phyloP scores from a whole-genome alignment of 2,888 invertebrate genomes.

The Eupeodes latifasciatus region DNA sequence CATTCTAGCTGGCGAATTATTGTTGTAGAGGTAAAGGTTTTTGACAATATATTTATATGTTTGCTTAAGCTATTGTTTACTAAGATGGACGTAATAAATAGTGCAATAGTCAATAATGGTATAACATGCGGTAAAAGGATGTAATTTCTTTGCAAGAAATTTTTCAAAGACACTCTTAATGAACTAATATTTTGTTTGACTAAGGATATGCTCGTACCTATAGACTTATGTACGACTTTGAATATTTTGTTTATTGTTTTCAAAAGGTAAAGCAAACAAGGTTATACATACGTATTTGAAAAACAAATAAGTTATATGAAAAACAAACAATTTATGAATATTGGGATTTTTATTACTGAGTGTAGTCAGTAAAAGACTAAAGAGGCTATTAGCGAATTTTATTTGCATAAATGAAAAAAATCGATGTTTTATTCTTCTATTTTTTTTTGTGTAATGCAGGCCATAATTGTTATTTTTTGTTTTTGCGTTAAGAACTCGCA shows the following conservation, averaged over 20 bases:
- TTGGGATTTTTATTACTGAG: background rate
- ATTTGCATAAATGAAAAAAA: background rate
- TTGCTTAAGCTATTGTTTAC: constrained; percentile 63
- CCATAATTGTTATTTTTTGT: background rate
- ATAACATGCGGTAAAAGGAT: constrained; percentile 67
- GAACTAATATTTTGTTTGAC: background rate
- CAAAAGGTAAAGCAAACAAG: too few relatives aligned
- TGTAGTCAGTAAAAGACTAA: constrained; percentile 24
- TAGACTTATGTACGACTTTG: too few relatives aligned
- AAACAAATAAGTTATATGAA: background rate
- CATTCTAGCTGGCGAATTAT: constrained; percentile 62
- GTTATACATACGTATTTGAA: too few relatives aligned
- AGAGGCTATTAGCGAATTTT: constrained; percentile 30
- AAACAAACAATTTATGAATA: background rate
- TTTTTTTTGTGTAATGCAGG: background rate
- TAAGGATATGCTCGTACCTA: background rate
- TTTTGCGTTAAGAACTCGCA: too few relatives aligned
- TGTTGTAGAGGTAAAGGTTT: constrained; percentile 6
- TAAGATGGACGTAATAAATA: constrained; percentile 71
- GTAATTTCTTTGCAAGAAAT: constrained; percentile 29
- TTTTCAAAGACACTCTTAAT: constrained; percentile 36
- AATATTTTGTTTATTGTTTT: too few relatives aligned
- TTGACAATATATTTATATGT: constrained; percentile 48
- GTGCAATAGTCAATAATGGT: constrained; percentile 53
- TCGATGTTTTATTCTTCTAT: constrained; percentile 4